A percentile compares a stretch with the other conserved stretches of the same genome.
Conservation (phyloP, 2,888 invertebrate species). For the Agrypnus murinus region DNA sequence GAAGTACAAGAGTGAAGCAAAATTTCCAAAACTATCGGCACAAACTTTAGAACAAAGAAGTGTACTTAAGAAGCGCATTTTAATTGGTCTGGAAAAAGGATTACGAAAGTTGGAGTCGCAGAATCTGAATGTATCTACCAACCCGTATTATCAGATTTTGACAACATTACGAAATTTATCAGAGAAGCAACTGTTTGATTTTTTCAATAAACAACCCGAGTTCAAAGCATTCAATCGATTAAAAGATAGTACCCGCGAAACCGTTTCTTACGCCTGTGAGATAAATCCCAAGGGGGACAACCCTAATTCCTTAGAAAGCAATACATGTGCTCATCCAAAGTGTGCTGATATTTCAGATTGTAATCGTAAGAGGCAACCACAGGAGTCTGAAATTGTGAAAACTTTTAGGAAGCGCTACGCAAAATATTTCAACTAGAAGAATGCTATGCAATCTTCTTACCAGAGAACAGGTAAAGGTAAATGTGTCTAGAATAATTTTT, state of each 20-base stretch:
- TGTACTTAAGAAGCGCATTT: background rate
- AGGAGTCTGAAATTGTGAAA: too few relatives aligned
- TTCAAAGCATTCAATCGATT: background rate
- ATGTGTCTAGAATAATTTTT: too few relatives aligned
- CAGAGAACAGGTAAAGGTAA: too few relatives aligned
- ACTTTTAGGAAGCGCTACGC: too few relatives aligned
- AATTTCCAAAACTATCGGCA: background rate
- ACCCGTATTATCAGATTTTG: constrained; percentile 12
- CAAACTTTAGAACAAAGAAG: background rate
- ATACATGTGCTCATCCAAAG: background rate
- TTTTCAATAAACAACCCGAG: background rate
- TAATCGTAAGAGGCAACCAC: too few relatives aligned
- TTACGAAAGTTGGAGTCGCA: constrained; percentile 6
- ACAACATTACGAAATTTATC: constrained; percentile 10
- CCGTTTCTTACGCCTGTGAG: constrained; percentile 17
- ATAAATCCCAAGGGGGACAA: background rate
- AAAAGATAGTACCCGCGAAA: constrained; percentile 12
- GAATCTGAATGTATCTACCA: background rate
- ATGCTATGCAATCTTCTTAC: too few relatives aligned
- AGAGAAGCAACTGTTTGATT: constrained; percentile 12
- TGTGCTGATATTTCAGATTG: constrained; percentile 24
- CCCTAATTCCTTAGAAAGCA: background rate
- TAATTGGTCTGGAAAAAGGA: constrained; percentile 13
- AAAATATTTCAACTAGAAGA: too few relatives aligned
- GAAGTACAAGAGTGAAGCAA: too few relatives aligned